Base-by-base conservation (phyloP, 2,888 invertebrate genomes). In the Perizoma affinitatum region DNA sequence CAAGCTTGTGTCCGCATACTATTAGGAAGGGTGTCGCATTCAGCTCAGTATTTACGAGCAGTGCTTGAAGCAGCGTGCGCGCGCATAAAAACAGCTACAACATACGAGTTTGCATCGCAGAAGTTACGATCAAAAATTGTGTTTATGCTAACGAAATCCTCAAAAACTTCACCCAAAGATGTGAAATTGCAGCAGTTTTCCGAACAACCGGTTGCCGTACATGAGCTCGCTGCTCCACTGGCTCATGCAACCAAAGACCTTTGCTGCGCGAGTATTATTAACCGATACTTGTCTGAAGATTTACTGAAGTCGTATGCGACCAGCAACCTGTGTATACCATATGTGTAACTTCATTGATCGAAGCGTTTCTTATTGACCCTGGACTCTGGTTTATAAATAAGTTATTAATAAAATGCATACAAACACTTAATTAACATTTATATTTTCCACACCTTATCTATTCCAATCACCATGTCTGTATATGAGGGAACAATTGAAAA, bases 41-140 rank as follows among this genome's bases (percentile, higher is more conserved):
- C 87, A 0, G 62, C 69, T 5, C 85, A 85, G 61, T 87, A 86
- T 61, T 68, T 74, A 0, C 73, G 74, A 11, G 72, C 71, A 6
- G 55, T 79, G 0, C 73, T 87, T 6, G 74, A 82, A 41, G 56
- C 75, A 0, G 79, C 83, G 0, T 75, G 80, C 58, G 66, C 63
- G 4, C 71, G 79, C 10, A 65, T 84, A 5, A 22, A 57, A 34
- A 71, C 75, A 38, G 68, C 63, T 4, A 69, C 73, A 4, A 44
- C 54, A 5, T 75, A 79, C 59, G 62, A 61, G 11, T 48, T 58
- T 0, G 44, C 57, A 3, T 63, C 63, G 5, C 65, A 58, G 6
- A 61, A n/a, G n/a, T n/a, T n/a, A 44, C 70, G 68, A 4, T 83
- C 84, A 0, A 73, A 69, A 44, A 50, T 85, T 4, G 73, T 86